Evolutionary conservation across 1,140 invertebrate genomes (phyloP).

Genomic region (Aphis gossypii): DNA sequence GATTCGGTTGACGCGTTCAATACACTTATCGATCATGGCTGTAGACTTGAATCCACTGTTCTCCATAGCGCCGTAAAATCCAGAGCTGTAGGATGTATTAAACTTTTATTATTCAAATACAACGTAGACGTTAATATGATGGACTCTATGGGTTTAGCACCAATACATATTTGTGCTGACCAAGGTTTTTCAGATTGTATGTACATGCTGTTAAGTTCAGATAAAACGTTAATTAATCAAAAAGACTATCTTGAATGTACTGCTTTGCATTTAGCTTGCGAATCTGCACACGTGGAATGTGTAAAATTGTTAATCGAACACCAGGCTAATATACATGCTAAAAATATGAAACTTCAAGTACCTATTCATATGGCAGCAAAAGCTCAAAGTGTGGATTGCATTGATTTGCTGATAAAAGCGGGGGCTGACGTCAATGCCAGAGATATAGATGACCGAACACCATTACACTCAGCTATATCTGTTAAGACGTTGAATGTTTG

Average conservation of each 20-base stretch:
- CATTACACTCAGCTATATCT: slow-evolving; percentile 79
- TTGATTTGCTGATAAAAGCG: slow-evolving; percentile 77
- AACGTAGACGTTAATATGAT: slow-evolving; percentile 73
- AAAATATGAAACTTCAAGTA: slow-evolving; percentile 78
- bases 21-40: slow-evolving; percentile 73
- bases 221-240: slow-evolving; percentile 60
- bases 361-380: slow-evolving; percentile 79
- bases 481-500: slow-evolving; percentile 77
- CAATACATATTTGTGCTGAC: slow-evolving; percentile 80
- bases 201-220: slow-evolving; percentile 63
- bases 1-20: slow-evolving; percentile 76
- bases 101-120: slow-evolving; percentile 75
- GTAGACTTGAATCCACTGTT: slow-evolving; percentile 73
- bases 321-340: slow-evolving; percentile 74
- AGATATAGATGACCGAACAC: slow-evolving; percentile 79
- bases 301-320: slow-evolving; percentile 74
- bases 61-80: slow-evolving; percentile 79
- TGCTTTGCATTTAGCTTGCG: slow-evolving; percentile 81
- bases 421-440: slow-evolving; percentile 77
- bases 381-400: slow-evolving; percentile 78
- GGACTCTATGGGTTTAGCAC: slow-evolving; percentile 75
- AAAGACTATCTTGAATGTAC: slow-evolving; percentile 65
- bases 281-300: slow-evolving; percentile 75
- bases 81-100: slow-evolving; percentile 76
- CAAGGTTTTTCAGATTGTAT: slow-evolving; percentile 74